A percentile compares a stretch with the other conserved stretches of the same genome.
Evolutionary conservation across 2,113 vertebrate genomes (phyloP).

Genomic region (Brachypodius melanocephalos): DNA sequence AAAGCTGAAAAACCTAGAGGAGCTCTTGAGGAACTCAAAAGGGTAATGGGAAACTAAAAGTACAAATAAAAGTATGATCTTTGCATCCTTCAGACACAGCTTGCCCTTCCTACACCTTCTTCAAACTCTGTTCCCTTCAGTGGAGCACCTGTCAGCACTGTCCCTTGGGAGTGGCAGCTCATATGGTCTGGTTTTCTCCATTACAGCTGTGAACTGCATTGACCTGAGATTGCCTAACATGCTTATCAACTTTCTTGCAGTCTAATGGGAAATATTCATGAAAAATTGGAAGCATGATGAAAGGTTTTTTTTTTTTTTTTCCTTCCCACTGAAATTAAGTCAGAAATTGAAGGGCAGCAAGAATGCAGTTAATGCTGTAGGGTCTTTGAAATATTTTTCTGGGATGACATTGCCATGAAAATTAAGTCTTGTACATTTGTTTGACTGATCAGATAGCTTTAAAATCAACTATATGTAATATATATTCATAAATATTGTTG

Average conservation of each 20-base stretch:
- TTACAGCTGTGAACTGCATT: not conserved
- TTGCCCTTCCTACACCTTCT: not conserved
- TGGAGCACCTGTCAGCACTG: not conserved
- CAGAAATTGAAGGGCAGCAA: accelerated
- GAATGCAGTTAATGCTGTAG: not conserved
- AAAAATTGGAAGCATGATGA: not conserved
- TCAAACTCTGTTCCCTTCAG: not conserved
- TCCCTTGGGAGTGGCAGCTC: not conserved
- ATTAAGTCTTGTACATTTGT: not conserved
- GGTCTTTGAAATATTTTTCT: not conserved
- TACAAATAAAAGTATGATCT: not conserved
- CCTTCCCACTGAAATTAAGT: not conserved
- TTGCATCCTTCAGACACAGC: not conserved
- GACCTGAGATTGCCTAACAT: not conserved
- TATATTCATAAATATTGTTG: not conserved
- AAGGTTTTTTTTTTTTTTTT: not conserved
- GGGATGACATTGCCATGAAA: not conserved
- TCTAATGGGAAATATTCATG: not conserved
- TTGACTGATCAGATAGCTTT: not conserved
- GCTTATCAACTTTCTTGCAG: not conserved
- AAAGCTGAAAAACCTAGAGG: not conserved
- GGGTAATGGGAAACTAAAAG: not conserved
- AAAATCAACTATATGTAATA: not conserved
- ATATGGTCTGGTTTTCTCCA: not conserved
- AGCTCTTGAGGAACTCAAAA: not conserved